Evolutionary conservation across 1,140 invertebrate genomes (phyloP), one percentile per base, ranked within the genome.

Genomic region (Halyomorpha halys): DNA sequence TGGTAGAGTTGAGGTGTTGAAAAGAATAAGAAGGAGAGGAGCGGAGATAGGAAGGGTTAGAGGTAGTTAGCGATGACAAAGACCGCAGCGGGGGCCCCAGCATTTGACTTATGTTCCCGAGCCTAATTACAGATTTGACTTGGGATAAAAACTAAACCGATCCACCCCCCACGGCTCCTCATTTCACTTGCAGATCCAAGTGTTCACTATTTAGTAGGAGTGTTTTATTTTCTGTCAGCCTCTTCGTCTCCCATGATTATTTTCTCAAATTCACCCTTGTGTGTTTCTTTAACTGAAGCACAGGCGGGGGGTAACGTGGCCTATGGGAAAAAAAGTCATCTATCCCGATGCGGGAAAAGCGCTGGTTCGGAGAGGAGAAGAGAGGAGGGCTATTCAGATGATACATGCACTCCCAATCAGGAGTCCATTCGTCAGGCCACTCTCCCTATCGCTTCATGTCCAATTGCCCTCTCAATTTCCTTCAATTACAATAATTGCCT

Each of bases 251-350:
- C 3, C n/a, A 18, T 49, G 47, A 19, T 49, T 49, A 49, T 49
- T 49, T 49, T 49, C 47, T 49, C 47, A 49, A 49, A 49, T 49
- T 16, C 47, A 49, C 21, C 47, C 47, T 49, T 49, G 47, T 49
- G n/a, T 49, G 47, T 49, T 49, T 49, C 47, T 49, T 11, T 49
- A 49, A 49, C 21, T 49, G n/a, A 19, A 49, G 47, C 47, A 18
- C 47, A 49, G 47, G 47, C n/a, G 47, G 47, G 47, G 47, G 47
- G n/a, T 13, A 39, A 13, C 34, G 34, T 39, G 34, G 34, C 34
- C 34, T 39, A 39, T 39, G 34, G 34, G 34, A 39, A 39, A 39
- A 39, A 39, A 39, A 39, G 34, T 39, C 34, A 39, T 39, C 34
- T 39, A 39, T 39, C 34, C 34, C 6, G 11, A 1, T 6, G 1